These are phyloP conservation scores for Rhopalosiphum padi DNA, from an alignment of 1,140 invertebrate genomes.

Conservation along the genomic window DNA sequence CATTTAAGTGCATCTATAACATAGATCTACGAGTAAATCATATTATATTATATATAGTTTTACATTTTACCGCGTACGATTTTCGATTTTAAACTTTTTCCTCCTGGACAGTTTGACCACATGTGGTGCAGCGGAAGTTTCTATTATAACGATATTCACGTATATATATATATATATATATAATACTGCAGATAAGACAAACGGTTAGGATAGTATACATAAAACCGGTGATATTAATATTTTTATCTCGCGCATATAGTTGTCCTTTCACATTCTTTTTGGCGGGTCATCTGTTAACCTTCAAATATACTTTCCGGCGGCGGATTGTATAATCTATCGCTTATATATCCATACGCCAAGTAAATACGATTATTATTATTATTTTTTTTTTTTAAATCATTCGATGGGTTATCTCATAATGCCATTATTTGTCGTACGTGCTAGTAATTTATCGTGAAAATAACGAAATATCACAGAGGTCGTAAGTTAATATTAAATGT, in stretches of 20 bases:
- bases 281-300: constrained; percentile 16
- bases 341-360: background rate
- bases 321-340: background rate
- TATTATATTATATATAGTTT: background rate
- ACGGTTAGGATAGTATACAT: background rate
- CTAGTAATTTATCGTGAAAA: background rate
- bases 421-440: background rate
- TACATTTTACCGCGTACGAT: background rate
- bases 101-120: background rate
- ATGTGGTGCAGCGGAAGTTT: background rate
- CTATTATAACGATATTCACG: background rate
- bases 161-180: background rate
- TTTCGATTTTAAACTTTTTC: background rate
- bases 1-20: background rate
- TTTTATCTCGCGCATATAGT: background rate
- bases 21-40: background rate
- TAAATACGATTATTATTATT: background rate
- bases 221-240: background rate
- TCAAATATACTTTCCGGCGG: background rate
- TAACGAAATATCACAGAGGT: background rate
- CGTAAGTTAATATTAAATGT: background rate
- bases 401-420: background rate
- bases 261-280: constrained; percentile 49
- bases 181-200: background rate
- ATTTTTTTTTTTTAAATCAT: background rate